Percentiles rank a stretch among this genome's conserved stretches.
These are phyloP conservation scores for Hirudo medicinalis DNA, from an alignment of 1,140 invertebrate species.

Conservation along the genomic window DNA sequence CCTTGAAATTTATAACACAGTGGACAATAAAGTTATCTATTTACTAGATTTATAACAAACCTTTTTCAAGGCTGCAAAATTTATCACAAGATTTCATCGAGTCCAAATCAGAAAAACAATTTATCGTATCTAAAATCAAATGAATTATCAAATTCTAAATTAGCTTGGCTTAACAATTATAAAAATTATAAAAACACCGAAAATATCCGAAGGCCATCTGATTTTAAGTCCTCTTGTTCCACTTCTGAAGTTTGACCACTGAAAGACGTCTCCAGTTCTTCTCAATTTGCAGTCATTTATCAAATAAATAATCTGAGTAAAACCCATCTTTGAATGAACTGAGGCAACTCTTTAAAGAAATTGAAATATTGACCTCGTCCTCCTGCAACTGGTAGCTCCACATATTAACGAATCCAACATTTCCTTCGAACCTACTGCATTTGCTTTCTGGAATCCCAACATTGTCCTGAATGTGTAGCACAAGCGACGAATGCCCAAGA, in stretches of 20 bases:
- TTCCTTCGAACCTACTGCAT: constrained; percentile 31
- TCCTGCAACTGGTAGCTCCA: constrained; percentile 33
- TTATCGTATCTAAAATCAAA: background rate
- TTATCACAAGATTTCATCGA: background rate
- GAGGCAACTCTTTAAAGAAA: background rate
- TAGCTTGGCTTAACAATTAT: background rate
- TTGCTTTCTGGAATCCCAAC: background rate
- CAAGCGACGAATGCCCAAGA: constrained; percentile 32
- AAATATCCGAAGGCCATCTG: constrained; percentile 39
- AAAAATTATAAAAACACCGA: constrained; percentile 26
- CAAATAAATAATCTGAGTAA: constrained; percentile 6
- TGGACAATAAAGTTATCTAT: background rate
- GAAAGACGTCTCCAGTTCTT: constrained; percentile 39
- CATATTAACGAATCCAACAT: constrained; percentile 37
- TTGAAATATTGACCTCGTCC: constrained; percentile 25
- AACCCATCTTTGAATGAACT: background rate
- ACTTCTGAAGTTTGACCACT: constrained; percentile 40
- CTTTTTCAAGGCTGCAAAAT: constrained; percentile 2
- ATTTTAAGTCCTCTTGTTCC: constrained; percentile 40
- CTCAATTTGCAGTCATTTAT: constrained; percentile 35
- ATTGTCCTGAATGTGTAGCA: background rate
- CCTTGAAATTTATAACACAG: background rate
- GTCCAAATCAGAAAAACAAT: background rate
- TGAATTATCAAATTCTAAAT: constrained; percentile 1
- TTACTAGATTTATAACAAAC: background rate